phyloP scores from a whole-genome alignment of 2,888 invertebrate species.

The Drosophila mimica region DNA sequence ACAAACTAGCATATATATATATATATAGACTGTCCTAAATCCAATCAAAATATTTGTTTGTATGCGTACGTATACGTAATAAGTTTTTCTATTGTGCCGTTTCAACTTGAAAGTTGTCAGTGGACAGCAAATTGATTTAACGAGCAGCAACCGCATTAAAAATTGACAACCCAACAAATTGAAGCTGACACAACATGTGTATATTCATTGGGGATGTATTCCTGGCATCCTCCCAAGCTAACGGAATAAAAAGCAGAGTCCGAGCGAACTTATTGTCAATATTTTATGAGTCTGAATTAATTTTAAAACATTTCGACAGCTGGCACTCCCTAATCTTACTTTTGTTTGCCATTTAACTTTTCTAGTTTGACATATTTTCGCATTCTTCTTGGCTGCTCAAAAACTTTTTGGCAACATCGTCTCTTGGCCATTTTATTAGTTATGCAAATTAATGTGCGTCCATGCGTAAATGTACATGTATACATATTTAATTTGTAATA shows the following conservation, averaged over 20 bases:
- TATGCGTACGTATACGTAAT: not conserved
- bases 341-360: constrained; percentile 68
- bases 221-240: constrained; percentile 26
- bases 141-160: constrained; percentile 73
- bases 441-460: constrained; percentile 79
- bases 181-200: constrained; percentile 57
- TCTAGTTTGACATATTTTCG: constrained; percentile 71
- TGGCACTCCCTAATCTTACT: constrained; percentile 50
- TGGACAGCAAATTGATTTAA: constrained; percentile 72
- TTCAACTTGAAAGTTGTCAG: constrained; percentile 34
- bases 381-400: constrained; percentile 36
- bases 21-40: constrained; percentile 41
- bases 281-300: constrained; percentile 80
- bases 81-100: constrained; percentile 40
- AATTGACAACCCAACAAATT: constrained; percentile 78
- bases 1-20: constrained; percentile 42
- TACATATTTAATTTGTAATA: constrained; percentile 69
- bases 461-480: constrained; percentile 69
- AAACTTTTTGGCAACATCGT: constrained; percentile 45
- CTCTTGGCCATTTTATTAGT: constrained; percentile 64
- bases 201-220: constrained; percentile 38
- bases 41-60: constrained; percentile 55
- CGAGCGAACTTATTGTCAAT: constrained; percentile 58
- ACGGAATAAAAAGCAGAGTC: constrained; percentile 19
- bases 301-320: constrained; percentile 74